A percentile compares a stretch with the other conserved stretches of the same genome.
These are phyloP conservation scores for Coregonus clupeaformis DNA, from an alignment of 2,113 vertebrate species.

Conservation along the genomic window DNA sequence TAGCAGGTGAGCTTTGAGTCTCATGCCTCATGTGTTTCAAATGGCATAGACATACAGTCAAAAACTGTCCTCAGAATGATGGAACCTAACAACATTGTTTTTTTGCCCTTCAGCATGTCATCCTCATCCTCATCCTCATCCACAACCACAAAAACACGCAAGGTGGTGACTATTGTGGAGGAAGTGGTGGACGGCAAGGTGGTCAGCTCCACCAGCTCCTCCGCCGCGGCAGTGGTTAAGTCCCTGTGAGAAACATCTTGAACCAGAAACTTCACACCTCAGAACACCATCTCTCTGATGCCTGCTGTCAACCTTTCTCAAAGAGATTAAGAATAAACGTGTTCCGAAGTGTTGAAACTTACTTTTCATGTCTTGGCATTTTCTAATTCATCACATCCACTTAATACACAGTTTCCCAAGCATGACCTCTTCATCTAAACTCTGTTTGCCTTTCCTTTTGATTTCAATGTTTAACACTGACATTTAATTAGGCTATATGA, in stretches of 20 bases:
- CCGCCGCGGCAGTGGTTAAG: not conserved
- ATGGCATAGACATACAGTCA: not conserved
- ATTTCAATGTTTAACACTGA: too few species aligned
- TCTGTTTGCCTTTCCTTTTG: too few species aligned
- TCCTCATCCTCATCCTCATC: not conserved
- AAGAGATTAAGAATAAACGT: not conserved
- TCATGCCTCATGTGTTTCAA: not conserved
- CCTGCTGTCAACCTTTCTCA: not conserved
- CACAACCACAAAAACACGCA: constrained; percentile 21
- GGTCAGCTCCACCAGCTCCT: not conserved
- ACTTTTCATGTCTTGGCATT: too few species aligned
- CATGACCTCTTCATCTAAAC: too few species aligned
- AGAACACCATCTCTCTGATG: not conserved
- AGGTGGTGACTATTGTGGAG: constrained; percentile 53
- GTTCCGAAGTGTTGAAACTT: too few species aligned
- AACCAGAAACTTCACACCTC: not conserved
- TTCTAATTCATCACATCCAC: too few species aligned
- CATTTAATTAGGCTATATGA: too few species aligned
- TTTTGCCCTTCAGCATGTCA: not conserved
- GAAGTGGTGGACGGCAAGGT: constrained; percentile 53
- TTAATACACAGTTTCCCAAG: too few species aligned
- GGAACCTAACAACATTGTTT: not conserved
- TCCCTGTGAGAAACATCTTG: not conserved
- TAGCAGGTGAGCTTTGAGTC: constrained; percentile 35
- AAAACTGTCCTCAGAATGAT: not conserved